Conservation (phyloP, 2,113 vertebrate genomes). For the Pseudopipra pipra region DNA sequence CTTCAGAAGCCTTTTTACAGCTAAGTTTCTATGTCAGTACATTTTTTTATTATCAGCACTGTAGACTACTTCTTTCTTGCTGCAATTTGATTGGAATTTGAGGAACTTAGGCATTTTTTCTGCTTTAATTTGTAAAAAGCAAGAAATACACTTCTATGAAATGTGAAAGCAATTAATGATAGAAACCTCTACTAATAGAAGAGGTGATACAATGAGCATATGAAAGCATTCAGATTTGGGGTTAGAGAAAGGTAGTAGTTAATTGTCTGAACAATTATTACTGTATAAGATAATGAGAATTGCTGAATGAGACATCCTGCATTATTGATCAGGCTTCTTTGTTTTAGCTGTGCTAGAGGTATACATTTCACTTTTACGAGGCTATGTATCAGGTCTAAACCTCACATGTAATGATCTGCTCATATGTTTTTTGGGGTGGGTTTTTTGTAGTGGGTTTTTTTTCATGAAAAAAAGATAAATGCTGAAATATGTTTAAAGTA, state of each 20-base stretch:
- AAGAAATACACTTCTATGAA: background rate
- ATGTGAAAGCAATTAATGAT: background rate
- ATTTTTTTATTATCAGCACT: background rate
- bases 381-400: background rate
- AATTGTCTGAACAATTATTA: conserved; percentile 48
- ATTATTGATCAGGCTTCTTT: conserved; percentile 65
- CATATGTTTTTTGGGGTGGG: background rate
- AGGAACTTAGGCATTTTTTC: background rate
- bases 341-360: conserved; percentile 23
- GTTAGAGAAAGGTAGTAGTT: conserved; percentile 7
- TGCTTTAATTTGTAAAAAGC: background rate
- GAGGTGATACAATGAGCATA: background rate
- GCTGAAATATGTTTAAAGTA: background rate
- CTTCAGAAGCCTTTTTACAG: background rate
- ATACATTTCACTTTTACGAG: background rate
- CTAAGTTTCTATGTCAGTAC: background rate
- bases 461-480: background rate
- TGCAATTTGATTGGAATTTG: background rate
- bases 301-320: conserved; percentile 55
- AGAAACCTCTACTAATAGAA: background rate
- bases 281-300: conserved; percentile 16
- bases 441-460: background rate
- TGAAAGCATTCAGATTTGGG: conserved; percentile 17
- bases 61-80: background rate
- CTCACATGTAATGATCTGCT: background rate